These are phyloP conservation scores for Sapajus apella DNA, from an alignment of 2,113 vertebrate genomes.

Conservation along the genomic window DNA sequence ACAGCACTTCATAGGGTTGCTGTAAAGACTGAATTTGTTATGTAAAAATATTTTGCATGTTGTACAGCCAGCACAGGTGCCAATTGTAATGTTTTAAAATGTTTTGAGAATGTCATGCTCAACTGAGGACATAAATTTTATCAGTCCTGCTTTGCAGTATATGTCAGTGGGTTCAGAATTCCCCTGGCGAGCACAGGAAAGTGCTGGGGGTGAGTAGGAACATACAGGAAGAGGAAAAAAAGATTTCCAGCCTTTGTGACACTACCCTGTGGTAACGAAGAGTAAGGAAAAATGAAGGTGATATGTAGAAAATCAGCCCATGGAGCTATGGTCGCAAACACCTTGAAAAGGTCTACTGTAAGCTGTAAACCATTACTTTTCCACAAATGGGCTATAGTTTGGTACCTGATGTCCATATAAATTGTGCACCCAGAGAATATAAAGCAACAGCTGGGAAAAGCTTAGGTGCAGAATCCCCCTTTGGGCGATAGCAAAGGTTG, in stretches of 20 bases:
- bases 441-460: neutral
- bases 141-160: neutral
- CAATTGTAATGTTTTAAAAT: neutral
- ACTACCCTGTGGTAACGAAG: neutral
- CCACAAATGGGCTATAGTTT: neutral
- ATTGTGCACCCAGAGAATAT: neutral
- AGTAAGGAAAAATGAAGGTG: neutral
- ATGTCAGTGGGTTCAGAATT: neutral
- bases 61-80: neutral
- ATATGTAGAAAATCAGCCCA: neutral
- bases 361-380: neutral
- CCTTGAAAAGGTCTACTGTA: neutral
- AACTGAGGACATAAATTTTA: neutral
- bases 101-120: neutral
- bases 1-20: neutral
- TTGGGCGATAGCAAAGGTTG: constrained; percentile 64
- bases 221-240: neutral
- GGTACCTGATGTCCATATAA: neutral
- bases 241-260: neutral
- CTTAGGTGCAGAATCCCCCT: neutral
- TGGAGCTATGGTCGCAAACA: neutral
- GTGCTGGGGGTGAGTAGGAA: neutral
- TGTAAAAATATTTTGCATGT: neutral
- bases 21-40: neutral
- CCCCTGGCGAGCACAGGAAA: too few species aligned